phyloP scores from a whole-genome alignment of 2,888 invertebrate genomes.

The Chironomus tentans region DNA sequence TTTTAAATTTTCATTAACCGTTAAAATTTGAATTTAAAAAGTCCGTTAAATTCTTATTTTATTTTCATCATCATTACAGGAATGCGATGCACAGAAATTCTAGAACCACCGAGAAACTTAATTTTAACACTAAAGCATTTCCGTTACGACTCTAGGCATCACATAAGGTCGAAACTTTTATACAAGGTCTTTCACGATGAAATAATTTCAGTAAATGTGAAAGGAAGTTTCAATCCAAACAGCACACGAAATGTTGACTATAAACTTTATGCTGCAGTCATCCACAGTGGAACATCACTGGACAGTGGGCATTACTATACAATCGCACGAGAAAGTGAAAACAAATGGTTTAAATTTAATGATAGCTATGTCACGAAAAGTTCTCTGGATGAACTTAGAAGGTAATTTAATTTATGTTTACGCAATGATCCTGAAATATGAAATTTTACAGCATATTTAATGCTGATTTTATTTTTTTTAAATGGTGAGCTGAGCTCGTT shows the following conservation, averaged over 20 bases:
- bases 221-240: conserved; percentile 38
- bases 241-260: conserved; percentile 46
- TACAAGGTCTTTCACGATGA: conserved; percentile 56
- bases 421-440: too few species aligned
- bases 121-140: conserved; percentile 76
- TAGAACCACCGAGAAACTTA: conserved; percentile 65
- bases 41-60: neutral
- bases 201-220: conserved; percentile 44
- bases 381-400: conserved; percentile 52
- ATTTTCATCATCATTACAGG: too few species aligned
- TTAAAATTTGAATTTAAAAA: too few species aligned
- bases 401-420: conserved; percentile 28
- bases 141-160: conserved; percentile 58
- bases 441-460: too few species aligned
- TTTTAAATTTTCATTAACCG: too few species aligned
- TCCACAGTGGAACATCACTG: conserved; percentile 73
- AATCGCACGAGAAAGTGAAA: conserved; percentile 56
- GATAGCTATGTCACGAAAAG: conserved; percentile 61
- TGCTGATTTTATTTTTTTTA: too few species aligned
- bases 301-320: conserved; percentile 86
- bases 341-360: conserved; percentile 71
- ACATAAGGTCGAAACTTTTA: conserved; percentile 69
- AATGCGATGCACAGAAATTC: conserved; percentile 37
- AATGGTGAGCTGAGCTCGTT: too few species aligned
- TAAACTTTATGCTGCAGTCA: conserved; percentile 69